phyloP scores from a whole-genome alignment of 1,140 invertebrate genomes.

The Megalonaias nervosa region DNA sequence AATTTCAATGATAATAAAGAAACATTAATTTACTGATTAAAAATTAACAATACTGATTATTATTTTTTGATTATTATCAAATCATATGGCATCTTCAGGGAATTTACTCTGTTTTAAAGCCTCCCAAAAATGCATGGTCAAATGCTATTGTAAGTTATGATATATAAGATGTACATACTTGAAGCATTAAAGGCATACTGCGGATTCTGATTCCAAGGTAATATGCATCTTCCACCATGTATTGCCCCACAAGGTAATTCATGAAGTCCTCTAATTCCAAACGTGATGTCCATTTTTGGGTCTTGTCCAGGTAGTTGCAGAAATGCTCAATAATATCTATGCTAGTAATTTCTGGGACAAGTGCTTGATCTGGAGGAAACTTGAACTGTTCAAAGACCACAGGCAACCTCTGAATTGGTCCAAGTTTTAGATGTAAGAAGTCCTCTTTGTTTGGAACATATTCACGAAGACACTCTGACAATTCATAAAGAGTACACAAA shows the following conservation, averaged over 20 bases:
- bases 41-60: no score
- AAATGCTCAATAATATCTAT: conserved; percentile 63
- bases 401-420: conserved; percentile 63
- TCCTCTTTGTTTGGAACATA: conserved; percentile 47
- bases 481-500: conserved; percentile 62
- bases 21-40: no score
- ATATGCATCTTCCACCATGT: conserved; percentile 52
- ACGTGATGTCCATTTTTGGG: conserved; percentile 57
- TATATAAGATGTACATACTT: conserved; percentile 36
- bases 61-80: no score
- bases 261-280: conserved; percentile 62
- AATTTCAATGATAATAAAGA: no score
- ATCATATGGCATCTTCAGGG: no score
- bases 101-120: no score
- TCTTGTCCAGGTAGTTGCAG: conserved; percentile 51
- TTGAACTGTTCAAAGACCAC: conserved; percentile 64
- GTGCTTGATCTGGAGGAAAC: conserved; percentile 56
- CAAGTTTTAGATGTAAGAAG: conserved; percentile 61
- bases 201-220: conserved; percentile 64
- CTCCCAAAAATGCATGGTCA: no score
- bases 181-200: conserved; percentile 61
- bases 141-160: no score
- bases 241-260: conserved; percentile 56
- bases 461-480: conserved; percentile 50
- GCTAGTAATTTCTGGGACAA: conserved; percentile 61